Evolutionary conservation across 2,888 invertebrate species (phyloP), one percentile per base, ranked within the genome.

Genomic region (Odontomyia ornata): DNA sequence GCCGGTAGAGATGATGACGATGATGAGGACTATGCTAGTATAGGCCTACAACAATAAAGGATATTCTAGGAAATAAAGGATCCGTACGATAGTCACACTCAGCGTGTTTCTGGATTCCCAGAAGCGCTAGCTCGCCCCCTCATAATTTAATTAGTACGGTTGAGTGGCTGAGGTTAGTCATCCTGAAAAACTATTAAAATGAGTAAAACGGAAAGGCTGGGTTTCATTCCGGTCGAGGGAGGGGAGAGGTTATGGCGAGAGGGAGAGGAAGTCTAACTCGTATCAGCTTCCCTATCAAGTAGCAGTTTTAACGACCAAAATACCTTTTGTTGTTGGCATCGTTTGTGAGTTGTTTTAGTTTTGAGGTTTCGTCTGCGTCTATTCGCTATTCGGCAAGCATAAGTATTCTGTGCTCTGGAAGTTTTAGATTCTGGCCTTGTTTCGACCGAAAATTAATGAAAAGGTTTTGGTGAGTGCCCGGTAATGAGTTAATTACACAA

Each of bases 61-160:
- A 69, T 47, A 23, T 47, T 69, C 30, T 47, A 15, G 15, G 47
- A 69, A 11, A 69, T 43, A n/a, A 4, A 65, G 65, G 36, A 65
- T 7, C 18, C 0, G 3, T n/a, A 21, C 3, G 25, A 36, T 36
- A 36, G 36, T 36, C 36, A 36, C 36, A 36, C 36, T 36, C 36
- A 36, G 36, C 36, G 36, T 9, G 3, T 36, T 36, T 36, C 9
- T 36, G 9, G 36, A 36, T 9, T 36, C 36, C 36, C 36, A 36
- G 36, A 36, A 60, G 60, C 18, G 23, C 2, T 18, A n/a, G 18
- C 65, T 36, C 36, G 52, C 52, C 36, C 56, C 27, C 60, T 73
- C 36, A 73, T 73, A 73, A 73, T 73, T 73, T 73, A 73, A 73
- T 73, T 73, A 73, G 73, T 57, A 73, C 73, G 73, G 57, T 60